phyloP scores from a whole-genome alignment of 2,113 vertebrate species.

The Nycticorax nycticorax region DNA sequence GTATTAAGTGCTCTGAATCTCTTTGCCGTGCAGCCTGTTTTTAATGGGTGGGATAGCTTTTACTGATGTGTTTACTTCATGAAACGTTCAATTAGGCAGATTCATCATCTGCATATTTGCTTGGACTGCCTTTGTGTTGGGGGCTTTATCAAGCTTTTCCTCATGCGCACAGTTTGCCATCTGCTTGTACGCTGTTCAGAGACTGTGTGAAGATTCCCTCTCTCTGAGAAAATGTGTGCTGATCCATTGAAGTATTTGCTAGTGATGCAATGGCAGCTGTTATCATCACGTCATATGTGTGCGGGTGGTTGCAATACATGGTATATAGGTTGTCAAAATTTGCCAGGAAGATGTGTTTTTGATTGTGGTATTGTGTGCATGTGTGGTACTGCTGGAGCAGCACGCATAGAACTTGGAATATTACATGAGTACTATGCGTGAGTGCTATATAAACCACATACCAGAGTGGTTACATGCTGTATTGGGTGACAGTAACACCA shows the following conservation, averaged over 20 bases:
- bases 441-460: conserved; percentile 65
- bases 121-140: conserved; percentile 31
- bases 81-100: conserved; percentile 50
- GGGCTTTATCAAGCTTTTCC: conserved; percentile 49
- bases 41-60: conserved; percentile 31
- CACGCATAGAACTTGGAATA: conserved; percentile 66
- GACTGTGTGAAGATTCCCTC: conserved; percentile 55
- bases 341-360: conserved; percentile 69
- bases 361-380: conserved; percentile 69
- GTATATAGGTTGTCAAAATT: conserved; percentile 65
- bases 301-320: conserved; percentile 66
- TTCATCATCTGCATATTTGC: conserved; percentile 21
- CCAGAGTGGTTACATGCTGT: conserved; percentile 66
- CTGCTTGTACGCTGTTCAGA: conserved; percentile 55
- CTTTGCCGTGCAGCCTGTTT: conserved; percentile 2
- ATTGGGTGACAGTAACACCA: conserved; percentile 67
- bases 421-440: conserved; percentile 60
- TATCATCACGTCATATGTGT: conserved; percentile 69
- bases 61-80: conserved; percentile 31
- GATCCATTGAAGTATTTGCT: conserved; percentile 59
- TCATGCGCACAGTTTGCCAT: conserved; percentile 52
- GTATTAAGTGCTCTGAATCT: neutral
- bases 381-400: conserved; percentile 69
- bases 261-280: conserved; percentile 68
- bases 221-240: conserved; percentile 61